Evolutionary conservation across 2,797 vertebrate genomes (phyloP).

Genomic region (Streptopelia turtur): DNA sequence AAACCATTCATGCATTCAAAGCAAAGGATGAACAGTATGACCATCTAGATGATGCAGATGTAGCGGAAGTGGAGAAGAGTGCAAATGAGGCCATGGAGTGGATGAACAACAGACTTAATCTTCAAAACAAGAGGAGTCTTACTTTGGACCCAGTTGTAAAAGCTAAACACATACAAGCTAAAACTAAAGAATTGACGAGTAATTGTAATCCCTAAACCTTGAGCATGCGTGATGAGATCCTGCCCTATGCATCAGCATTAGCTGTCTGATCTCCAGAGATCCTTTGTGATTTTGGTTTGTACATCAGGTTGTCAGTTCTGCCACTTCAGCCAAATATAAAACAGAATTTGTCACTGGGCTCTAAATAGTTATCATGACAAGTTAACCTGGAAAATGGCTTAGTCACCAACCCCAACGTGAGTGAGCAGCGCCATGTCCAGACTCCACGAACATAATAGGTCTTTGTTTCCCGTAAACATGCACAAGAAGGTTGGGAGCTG

Average conservation of each 20-base stretch:
- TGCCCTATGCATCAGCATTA: background rate
- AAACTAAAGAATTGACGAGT: slow-evolving; percentile 82
- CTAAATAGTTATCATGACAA: background rate
- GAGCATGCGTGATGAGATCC: background rate
- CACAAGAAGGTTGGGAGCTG: fast-evolving
- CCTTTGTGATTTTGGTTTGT: background rate
- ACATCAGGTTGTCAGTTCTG: background rate
- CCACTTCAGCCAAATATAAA: background rate
- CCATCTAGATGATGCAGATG: slow-evolving; percentile 90
- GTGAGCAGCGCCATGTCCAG: fast-evolving
- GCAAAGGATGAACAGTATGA: slow-evolving; percentile 94
- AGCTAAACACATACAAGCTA: slow-evolving; percentile 87
- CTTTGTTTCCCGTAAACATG: background rate
- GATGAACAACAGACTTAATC: slow-evolving; percentile 96
- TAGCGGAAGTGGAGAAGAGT: slow-evolving; percentile 89
- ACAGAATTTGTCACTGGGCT: fast-evolving
- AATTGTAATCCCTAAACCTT: background rate
- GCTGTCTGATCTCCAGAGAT: background rate
- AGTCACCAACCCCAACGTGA: background rate
- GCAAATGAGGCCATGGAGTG: slow-evolving; percentile 91
- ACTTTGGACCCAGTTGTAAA: slow-evolving; percentile 89
- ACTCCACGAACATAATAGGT: background rate
- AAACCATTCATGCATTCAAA: slow-evolving; percentile 90
- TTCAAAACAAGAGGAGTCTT: slow-evolving; percentile 91
- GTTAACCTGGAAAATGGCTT: background rate